Evolutionary conservation across 1,140 invertebrate genomes (phyloP).

Genomic region (Steinernema feltiae): DNA sequence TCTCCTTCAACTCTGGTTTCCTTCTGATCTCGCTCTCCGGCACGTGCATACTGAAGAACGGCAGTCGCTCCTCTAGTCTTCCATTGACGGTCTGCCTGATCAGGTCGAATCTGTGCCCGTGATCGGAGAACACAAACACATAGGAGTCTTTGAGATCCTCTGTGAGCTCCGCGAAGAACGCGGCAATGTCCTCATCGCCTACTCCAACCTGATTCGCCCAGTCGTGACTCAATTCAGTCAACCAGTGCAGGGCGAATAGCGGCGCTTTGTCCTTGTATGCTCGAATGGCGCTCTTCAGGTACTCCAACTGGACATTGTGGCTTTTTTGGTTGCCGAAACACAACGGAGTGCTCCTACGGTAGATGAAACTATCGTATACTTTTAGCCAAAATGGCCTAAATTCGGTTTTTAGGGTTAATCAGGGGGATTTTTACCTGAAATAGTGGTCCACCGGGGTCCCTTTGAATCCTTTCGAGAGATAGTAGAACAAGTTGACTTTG

Average conservation of each 20-base stretch:
- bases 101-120: slow-evolving; percentile 79
- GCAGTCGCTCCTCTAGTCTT: slow-evolving; percentile 79
- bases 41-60: slow-evolving; percentile 74
- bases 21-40: slow-evolving; percentile 68
- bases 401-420: slow-evolving; percentile 16
- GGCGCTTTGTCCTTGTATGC: slow-evolving; percentile 46
- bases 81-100: slow-evolving; percentile 74
- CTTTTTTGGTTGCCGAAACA: slow-evolving; percentile 46
- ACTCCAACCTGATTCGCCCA: slow-evolving; percentile 48
- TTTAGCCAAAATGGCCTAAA: slow-evolving; percentile 45
- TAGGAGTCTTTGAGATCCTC: slow-evolving; percentile 62
- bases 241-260: slow-evolving; percentile 53
- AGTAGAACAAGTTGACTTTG: slow-evolving; percentile 51
- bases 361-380: slow-evolving; percentile 42
- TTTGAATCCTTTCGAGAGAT: slow-evolving; percentile 43
- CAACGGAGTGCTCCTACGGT: slow-evolving; percentile 45
- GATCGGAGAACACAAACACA: slow-evolving; percentile 80
- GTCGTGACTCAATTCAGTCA: slow-evolving; percentile 54
- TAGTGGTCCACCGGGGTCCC: slow-evolving; percentile 42
- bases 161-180: slow-evolving; percentile 31
- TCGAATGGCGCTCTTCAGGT: slow-evolving; percentile 43
- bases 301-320: slow-evolving; percentile 43
- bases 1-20: slow-evolving; percentile 66
- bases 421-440: slow-evolving; percentile 31
- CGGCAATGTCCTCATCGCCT: slow-evolving; percentile 41